Base-by-base conservation (phyloP, 2,888 invertebrate species). In the Tenthredo livida region DNA sequence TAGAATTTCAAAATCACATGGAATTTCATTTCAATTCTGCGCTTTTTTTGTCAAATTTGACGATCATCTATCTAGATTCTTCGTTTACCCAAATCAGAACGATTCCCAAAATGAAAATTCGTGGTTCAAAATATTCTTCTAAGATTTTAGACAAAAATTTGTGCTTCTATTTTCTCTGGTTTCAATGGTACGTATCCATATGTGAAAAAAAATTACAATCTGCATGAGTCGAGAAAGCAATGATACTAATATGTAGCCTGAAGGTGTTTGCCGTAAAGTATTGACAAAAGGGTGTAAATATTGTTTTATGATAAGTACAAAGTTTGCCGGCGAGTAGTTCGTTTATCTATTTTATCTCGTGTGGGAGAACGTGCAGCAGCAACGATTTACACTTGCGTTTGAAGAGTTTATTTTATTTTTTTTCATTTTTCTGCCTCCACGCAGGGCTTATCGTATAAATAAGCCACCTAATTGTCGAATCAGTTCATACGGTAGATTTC, bases 281-380 rank as follows among this genome's bases (percentile, higher is more conserved):
- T 77, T 54, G 50, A 50, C 77, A 54, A 17, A 54, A 77, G 15
- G 77, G 29, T 54, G 77, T 77, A 77, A 77, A 77, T 33, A 77
- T 77, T 77, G 29, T 77, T 50, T 29, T 54, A 77, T 17, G 77
- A 77, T 77, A 77, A 77, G 77, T 40, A 54, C 40, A 54, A 77
- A 29, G 54, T 54, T 54, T 54, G 33, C 77, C 10, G 12, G 37
- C 37, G 77, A 77, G 77, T 77, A 77, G 77, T 17, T 75, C 5
- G 47, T 54, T 77, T 77, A 77, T 77, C 33, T 70, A n/a, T 37
- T 17, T 70, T 70, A 70, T 70, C 70, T 77, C 17, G 54, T 33
- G 2, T 77, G 15, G 15, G n/a, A n/a, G 17, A 43, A 73, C 10
- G 40, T 33, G 67, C 10, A 29, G 67, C 10, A 29, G 29, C 29